phyloP scores from a whole-genome alignment of 2,797 vertebrate genomes.

The Geotrypetes seraphini region DNA sequence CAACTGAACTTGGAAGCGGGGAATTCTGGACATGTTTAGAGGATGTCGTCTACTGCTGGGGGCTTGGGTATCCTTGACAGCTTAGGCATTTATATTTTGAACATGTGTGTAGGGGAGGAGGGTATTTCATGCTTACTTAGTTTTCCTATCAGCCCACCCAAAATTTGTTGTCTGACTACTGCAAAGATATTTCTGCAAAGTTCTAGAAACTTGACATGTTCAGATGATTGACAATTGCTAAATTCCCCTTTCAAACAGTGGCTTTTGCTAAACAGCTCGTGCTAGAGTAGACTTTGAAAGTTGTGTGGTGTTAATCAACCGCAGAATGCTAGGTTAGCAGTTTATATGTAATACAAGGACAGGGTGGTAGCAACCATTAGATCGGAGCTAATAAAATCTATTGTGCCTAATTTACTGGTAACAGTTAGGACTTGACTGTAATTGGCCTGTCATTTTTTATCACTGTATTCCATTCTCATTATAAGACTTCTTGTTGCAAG shows the following conservation, averaged over 20 bases:
- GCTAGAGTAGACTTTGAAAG: constrained; percentile 12
- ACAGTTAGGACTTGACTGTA: constrained; percentile 7
- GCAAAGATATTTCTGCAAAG: too few relatives aligned
- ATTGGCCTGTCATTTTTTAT: constrained; percentile 22
- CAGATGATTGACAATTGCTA: background rate
- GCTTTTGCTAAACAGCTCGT: constrained; percentile 10
- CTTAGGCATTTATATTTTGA: too few relatives aligned
- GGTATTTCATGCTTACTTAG: too few relatives aligned
- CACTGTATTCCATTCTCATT: background rate
- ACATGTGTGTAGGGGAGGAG: too few relatives aligned
- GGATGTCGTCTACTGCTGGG: too few relatives aligned
- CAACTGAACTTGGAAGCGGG: too few relatives aligned
- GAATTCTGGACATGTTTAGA: too few relatives aligned
- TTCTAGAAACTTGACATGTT: constrained; percentile 11
- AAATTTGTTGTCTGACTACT: too few relatives aligned
- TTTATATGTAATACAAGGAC: constrained; percentile 17
- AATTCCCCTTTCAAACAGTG: constrained; percentile 14
- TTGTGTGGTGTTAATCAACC: constrained; percentile 15
- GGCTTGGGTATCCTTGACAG: too few relatives aligned
- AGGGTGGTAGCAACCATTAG: constrained; percentile 5
- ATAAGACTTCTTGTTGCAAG: constrained; percentile 3
- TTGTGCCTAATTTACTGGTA: constrained; percentile 23
- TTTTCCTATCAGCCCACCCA: too few relatives aligned
- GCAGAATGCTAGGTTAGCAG: constrained; percentile 13
- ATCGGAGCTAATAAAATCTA: constrained; percentile 24